These are phyloP conservation scores for Xestia sexstrigata DNA, from an alignment of 2,888 invertebrate genomes.

Conservation along the genomic window DNA sequence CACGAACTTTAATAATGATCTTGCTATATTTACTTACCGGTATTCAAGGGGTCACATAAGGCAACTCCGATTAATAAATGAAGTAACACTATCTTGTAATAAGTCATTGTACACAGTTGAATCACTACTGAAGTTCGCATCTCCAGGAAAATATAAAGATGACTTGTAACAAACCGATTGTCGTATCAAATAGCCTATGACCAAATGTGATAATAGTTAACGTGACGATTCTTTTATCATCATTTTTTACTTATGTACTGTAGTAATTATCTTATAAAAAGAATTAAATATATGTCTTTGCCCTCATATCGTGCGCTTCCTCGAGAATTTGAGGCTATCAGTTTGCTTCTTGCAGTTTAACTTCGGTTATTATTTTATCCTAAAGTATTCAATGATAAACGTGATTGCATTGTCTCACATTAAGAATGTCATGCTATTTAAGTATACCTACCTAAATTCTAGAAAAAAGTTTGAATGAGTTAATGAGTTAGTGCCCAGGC, in stretches of 20 bases:
- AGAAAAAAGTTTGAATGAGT: background rate
- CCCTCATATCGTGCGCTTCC: conserved; percentile 44
- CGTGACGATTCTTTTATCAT: conserved; percentile 47
- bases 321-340: conserved; percentile 30
- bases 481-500: background rate
- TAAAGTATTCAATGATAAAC: background rate
- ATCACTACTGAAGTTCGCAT: conserved; percentile 50
- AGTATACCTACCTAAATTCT: background rate
- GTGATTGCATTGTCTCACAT: background rate
- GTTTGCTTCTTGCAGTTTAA: conserved; percentile 8
- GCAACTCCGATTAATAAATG: conserved; percentile 50
- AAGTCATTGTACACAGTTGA: conserved; percentile 56
- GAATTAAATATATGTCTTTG: conserved; percentile 46
- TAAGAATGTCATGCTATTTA: background rate
- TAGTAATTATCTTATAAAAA: conserved; percentile 34
- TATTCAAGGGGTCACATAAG: conserved; percentile 46
- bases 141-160: conserved; percentile 36
- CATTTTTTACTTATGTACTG: conserved; percentile 1
- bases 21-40: conserved; percentile 48
- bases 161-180: conserved; percentile 36
- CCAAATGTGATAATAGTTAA: conserved; percentile 57
- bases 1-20: background rate
- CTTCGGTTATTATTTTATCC: conserved; percentile 14
- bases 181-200: conserved; percentile 63
- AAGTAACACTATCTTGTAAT: conserved; percentile 50